Percentiles rank a stretch among this genome's conserved stretches.
Evolutionary conservation across 1,140 invertebrate species (phyloP).

Genomic region (Lithobius niger): DNA sequence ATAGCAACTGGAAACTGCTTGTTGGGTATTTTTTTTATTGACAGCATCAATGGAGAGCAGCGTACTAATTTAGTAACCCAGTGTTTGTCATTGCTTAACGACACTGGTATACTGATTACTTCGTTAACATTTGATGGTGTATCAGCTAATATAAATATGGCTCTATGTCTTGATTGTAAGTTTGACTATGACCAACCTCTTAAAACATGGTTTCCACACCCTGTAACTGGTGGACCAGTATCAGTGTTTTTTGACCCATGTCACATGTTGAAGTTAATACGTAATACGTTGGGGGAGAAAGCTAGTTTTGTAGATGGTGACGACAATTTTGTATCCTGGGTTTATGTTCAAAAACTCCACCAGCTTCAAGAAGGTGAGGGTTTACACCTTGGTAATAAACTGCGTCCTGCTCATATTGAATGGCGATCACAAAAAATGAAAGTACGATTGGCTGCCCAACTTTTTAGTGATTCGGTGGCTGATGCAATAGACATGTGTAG

Average conservation of each 20-base stretch:
- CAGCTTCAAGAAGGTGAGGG: constrained; percentile 21
- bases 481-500: neutral
- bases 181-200: constrained; percentile 12
- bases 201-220: constrained; percentile 11
- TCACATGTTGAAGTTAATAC: constrained; percentile 21
- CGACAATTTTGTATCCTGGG: constrained; percentile 10
- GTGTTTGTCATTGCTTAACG: constrained; percentile 16
- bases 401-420: constrained; percentile 22
- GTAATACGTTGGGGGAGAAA: constrained; percentile 20
- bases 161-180: constrained; percentile 18
- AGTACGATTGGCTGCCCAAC: constrained; percentile 16
- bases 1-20: constrained; percentile 26
- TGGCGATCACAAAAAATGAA: constrained; percentile 26
- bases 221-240: constrained; percentile 13
- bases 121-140: constrained; percentile 28
- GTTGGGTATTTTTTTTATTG: constrained; percentile 26
- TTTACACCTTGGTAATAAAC: constrained; percentile 23
- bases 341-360: constrained; percentile 20
- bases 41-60: constrained; percentile 17
- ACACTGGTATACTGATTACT: constrained; percentile 16
- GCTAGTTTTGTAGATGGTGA: constrained; percentile 12
- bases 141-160: constrained; percentile 19
- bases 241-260: constrained; percentile 14
- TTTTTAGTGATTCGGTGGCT: constrained; percentile 1
- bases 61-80: constrained; percentile 20